A percentile compares a stretch with the other conserved stretches of the same genome.
Conservation (phyloP, 2,797 vertebrate species). For the Acrossocheilus wenchowensis region DNA sequence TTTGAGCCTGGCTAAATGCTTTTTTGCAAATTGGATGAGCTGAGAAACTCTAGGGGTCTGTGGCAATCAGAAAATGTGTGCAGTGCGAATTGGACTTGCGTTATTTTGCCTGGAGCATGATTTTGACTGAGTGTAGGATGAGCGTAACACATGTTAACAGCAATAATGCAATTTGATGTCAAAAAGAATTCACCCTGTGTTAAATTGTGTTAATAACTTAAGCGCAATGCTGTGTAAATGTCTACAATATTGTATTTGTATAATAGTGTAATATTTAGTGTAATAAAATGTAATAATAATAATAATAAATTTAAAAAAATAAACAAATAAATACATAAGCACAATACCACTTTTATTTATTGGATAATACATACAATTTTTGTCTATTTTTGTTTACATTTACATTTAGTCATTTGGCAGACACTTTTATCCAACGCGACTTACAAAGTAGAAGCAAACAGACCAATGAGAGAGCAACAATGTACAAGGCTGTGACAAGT, state of each 20-base stretch:
- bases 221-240: not conserved
- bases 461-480: too few relatives aligned
- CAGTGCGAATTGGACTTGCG: not conserved
- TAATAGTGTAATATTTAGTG: not conserved
- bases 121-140: not conserved
- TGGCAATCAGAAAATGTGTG: slow-evolving; percentile 38
- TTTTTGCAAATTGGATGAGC: slow-evolving; percentile 14
- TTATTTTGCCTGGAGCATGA: not conserved
- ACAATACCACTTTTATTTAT: too few relatives aligned
- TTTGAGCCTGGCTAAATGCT: slow-evolving; percentile 45
- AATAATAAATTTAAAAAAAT: too few relatives aligned
- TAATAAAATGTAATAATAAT: not conserved
- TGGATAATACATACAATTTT: too few relatives aligned
- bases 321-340: too few relatives aligned
- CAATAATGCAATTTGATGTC: not conserved
- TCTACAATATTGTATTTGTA: not conserved
- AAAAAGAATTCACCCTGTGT: not conserved
- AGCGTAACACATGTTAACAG: not conserved
- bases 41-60: slow-evolving; percentile 31
- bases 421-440: too few relatives aligned
- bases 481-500: too few relatives aligned
- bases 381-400: too few relatives aligned
- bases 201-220: not conserved
- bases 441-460: too few relatives aligned
- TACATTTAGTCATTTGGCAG: too few relatives aligned